Evolutionary conservation across 2,797 vertebrate species (phyloP).

Genomic region (Hemibagrus guttatus): DNA sequence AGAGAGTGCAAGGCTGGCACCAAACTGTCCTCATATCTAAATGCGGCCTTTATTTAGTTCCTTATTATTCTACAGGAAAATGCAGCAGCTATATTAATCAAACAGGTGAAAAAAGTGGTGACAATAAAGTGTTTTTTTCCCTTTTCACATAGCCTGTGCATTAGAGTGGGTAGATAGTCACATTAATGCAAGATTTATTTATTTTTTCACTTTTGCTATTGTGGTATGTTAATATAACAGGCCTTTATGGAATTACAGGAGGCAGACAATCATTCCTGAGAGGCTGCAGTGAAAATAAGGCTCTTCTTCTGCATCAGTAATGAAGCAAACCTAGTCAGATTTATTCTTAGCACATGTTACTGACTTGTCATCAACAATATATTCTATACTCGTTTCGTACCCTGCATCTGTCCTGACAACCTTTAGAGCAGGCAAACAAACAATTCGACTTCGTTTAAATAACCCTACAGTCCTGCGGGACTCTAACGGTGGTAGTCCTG

Average conservation of each 20-base stretch:
- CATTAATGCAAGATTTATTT: background rate
- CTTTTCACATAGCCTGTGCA: no score
- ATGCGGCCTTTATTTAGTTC: constrained; percentile 22
- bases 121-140: background rate
- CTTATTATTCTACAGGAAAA: constrained; percentile 20
- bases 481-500: constrained; percentile 34
- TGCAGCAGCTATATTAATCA: constrained; percentile 2
- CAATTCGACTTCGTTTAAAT: background rate
- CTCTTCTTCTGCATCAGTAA: constrained; percentile 12
- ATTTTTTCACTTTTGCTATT: background rate
- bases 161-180: background rate
- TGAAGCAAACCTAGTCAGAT: constrained; percentile 9
- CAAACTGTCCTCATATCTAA: constrained; percentile 35
- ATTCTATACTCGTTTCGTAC: background rate
- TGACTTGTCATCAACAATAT: background rate
- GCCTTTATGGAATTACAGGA: constrained; percentile 5
- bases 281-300: constrained; percentile 12
- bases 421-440: background rate
- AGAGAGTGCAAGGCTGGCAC: constrained; percentile 39
- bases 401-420: background rate
- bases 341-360: background rate
- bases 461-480: constrained; percentile 13
- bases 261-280: constrained; percentile 14
- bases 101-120: background rate
- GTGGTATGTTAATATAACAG: constrained; percentile 13